Base-by-base conservation (phyloP, 1,140 invertebrate species). In the Drosophila parabipectinata region DNA sequence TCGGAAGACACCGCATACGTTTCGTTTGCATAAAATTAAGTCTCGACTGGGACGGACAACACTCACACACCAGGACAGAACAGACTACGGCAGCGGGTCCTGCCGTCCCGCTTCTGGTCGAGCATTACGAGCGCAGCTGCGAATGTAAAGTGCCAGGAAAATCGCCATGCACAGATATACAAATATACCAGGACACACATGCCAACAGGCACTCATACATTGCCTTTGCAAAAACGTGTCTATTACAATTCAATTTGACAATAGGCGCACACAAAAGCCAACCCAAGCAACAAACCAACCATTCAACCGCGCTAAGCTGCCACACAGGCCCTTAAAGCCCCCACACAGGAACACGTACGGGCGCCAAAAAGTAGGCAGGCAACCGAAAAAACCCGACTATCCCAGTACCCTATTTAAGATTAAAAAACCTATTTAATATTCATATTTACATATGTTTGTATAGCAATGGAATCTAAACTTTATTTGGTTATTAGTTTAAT, bases 171-270 rank as follows among this genome's bases (percentile, higher is more conserved):
- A 53, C 41, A 57, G 26, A 69, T 15, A 66, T 41, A 76, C 41
- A 52, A 28, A 55, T 44, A 47, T 24, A 47, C 30, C 50, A 1
- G 39, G 37, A 39, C 30, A 34, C 21, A 34, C 28, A n/a, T 57
- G 15, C 41, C 9, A 9, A 18, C 41, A 44, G 41, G 41, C 41
- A 44, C 59, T 54, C 51, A 55, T 66, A 71, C 67, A 69, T 57
- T 64, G 67, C 52, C 9, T 30, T 54, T 67, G 83, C 62, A 76
- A 79, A 88, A 87, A 87, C 83, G 83, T 87, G 83, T 87, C 83
- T 87, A 87, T 87, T 87, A 87, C 83, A 87, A 87, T 87, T 87
- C 83, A 87, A 87, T 87, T 87, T 87, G 83, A 87, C 83, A 87
- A 87, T 87, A 87, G 84, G 83, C 76, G 83, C 83, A 83, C 83